phyloP scores from a whole-genome alignment of 2,888 invertebrate genomes.

The Aleiodes leptofemur region DNA sequence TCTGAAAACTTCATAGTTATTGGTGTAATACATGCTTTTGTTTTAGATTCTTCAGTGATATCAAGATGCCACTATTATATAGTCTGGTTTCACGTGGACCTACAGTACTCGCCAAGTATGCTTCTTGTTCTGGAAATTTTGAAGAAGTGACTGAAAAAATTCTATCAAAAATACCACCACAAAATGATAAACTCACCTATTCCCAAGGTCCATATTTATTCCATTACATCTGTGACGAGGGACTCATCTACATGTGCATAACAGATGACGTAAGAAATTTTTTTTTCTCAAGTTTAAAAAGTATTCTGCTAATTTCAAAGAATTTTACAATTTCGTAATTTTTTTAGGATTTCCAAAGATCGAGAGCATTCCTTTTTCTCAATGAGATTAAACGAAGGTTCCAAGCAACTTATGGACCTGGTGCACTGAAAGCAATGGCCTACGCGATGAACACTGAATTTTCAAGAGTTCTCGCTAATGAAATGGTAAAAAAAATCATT shows the following conservation, averaged over 20 bases:
- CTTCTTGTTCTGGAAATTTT: constrained; percentile 95
- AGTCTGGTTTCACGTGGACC: constrained; percentile 92
- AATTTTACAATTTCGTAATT: constrained; percentile 17
- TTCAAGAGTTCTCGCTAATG: constrained; percentile 87
- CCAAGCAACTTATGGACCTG: constrained; percentile 86
- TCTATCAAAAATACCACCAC: constrained; percentile 89
- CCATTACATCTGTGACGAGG: constrained; percentile 92
- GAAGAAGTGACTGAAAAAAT: constrained; percentile 96
- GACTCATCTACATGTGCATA: constrained; percentile 94
- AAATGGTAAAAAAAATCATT: constrained; percentile 81
- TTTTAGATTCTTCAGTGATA: constrained; percentile 48
- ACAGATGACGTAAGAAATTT: constrained; percentile 89
- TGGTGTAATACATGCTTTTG: neutral
- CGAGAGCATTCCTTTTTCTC: constrained; percentile 92
- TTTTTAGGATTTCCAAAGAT: constrained; percentile 92
- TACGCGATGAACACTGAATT: constrained; percentile 98
- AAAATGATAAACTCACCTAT: constrained; percentile 94
- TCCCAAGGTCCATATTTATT: constrained; percentile 95
- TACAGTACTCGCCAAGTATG: constrained; percentile 92
- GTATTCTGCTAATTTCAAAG: no score
- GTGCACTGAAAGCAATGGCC: constrained; percentile 90
- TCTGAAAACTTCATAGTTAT: no score
- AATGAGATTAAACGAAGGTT: constrained; percentile 94
- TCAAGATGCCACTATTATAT: constrained; percentile 91
- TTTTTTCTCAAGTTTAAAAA: no score